Evolutionary conservation across 1,140 invertebrate species (phyloP).

Genomic region (Probaryconus sp.): DNA sequence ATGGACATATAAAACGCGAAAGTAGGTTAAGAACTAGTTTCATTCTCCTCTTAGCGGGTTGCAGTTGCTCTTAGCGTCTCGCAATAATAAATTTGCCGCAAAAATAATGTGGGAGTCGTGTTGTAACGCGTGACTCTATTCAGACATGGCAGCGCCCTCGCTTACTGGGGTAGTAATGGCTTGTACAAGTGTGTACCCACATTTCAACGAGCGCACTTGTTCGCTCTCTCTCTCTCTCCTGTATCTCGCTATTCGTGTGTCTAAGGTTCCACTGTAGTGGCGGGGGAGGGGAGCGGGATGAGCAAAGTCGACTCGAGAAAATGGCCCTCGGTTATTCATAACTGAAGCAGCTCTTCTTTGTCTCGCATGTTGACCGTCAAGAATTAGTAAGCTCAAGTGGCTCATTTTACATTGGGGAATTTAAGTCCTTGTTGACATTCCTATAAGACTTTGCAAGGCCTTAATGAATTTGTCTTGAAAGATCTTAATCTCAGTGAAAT

Average conservation of each 20-base stretch:
- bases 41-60: slow-evolving; percentile 15
- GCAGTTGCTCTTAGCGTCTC: slow-evolving; percentile 17
- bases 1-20: slow-evolving; percentile 41
- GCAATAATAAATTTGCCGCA: slow-evolving; percentile 68
- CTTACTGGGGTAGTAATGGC: slow-evolving; percentile 66
- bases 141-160: slow-evolving; percentile 63
- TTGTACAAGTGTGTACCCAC: slow-evolving; percentile 66
- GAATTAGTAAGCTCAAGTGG: slow-evolving; percentile 56
- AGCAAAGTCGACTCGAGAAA: slow-evolving; percentile 54
- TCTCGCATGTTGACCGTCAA: slow-evolving; percentile 63
- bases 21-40: slow-evolving; percentile 57
- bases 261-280: slow-evolving; percentile 51
- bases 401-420: slow-evolving; percentile 37
- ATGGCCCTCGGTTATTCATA: slow-evolving; percentile 61
- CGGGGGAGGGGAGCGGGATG: slow-evolving; percentile 47
- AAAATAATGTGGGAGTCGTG: slow-evolving; percentile 69
- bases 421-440: slow-evolving; percentile 38
- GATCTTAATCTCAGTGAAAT: slow-evolving; percentile 1
- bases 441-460: slow-evolving; percentile 16
- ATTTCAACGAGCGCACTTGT: slow-evolving; percentile 65
- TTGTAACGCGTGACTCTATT: slow-evolving; percentile 67
- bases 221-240: slow-evolving; percentile 26
- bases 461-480: slow-evolving; percentile 35
- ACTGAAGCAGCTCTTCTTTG: slow-evolving; percentile 56
- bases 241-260: slow-evolving; percentile 59